Base-by-base conservation (phyloP, 2,888 invertebrate species). In the Polydrusus cervinus region DNA sequence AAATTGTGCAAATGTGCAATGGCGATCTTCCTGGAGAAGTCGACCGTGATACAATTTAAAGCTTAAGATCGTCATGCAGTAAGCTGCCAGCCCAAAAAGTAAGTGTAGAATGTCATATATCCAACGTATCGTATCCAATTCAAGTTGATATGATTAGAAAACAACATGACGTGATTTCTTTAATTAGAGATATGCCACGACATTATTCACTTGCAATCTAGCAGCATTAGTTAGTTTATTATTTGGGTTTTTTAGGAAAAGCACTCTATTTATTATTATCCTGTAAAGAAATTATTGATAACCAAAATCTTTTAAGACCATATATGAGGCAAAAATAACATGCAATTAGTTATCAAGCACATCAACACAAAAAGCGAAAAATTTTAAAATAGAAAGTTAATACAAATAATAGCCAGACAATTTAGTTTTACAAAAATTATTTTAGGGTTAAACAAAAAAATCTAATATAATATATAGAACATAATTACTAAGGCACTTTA, bases 41-140 rank as follows among this genome's bases (percentile, higher is more conserved):
- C 38, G 16, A 16, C 38, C 57, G 38, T 66, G 66, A 51, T 53
- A 51, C 30, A 53, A n/a, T 66, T 53, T 47, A 40, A 66, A 66
- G 66, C 67, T 25, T 68, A 57, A 38, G 18, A 68, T 53, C 16
- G 40, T 53, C 71, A 71, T 71, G 71, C 71, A 53, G 62, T 64
- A 71, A 53, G 71, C 71, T 60, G 61, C 53, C 65, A 65, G 45
- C 62, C 25, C 14, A 55, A 64, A 66, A 30, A 65, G 49, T 40
- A 49, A 70, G 49, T 18, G 62, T 53, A 57, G 11, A 60, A 69
- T 60, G 40, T 69, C 49, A 60, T 53, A 34, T 34, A n/a, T n/a
- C n/a, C n/a, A n/a, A 30, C 10, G 14, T 34, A 34, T 14, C 34
- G 13, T 34, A 34, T 57, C 13, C 6, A 30, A 34, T 57, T 13